phyloP scores from a whole-genome alignment of 2,888 invertebrate genomes.

The Caenorhabditis auriculariae region DNA sequence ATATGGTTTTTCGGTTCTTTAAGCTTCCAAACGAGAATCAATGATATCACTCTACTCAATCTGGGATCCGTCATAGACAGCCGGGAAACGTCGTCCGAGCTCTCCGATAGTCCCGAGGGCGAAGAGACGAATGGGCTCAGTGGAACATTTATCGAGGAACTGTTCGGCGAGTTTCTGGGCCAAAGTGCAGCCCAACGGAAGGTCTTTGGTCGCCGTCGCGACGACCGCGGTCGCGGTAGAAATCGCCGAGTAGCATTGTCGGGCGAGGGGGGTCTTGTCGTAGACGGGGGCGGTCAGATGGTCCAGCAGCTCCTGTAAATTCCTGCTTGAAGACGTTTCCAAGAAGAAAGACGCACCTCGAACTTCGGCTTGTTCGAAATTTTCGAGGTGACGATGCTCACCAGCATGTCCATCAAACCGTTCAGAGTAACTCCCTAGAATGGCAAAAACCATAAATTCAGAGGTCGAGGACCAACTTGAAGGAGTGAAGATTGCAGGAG shows the following conservation, averaged over 20 bases:
- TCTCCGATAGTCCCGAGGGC: slow-evolving; percentile 92
- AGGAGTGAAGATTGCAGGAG: slow-evolving; percentile 39
- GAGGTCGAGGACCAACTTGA: slow-evolving; percentile 6
- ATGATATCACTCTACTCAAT: slow-evolving; percentile 17
- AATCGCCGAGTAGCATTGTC: slow-evolving; percentile 84
- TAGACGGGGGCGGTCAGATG: slow-evolving; percentile 77
- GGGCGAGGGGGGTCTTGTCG: slow-evolving; percentile 48
- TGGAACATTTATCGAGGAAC: slow-evolving; percentile 7
- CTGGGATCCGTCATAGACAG: slow-evolving; percentile 16
- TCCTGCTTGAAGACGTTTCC: neutral
- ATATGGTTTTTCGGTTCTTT: too few relatives aligned
- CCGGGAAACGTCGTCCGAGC: slow-evolving; percentile 73
- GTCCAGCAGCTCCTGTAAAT: slow-evolving; percentile 78
- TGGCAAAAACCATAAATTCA: too few relatives aligned
- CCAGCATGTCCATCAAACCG: slow-evolving; percentile 89
- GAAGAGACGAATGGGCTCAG: slow-evolving; percentile 71
- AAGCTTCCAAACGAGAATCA: too few relatives aligned
- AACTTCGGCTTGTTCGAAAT: slow-evolving; percentile 71
- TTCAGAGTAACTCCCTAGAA: slow-evolving; percentile 88
- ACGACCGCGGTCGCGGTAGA: slow-evolving; percentile 94
- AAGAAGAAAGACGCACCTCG: slow-evolving; percentile 40
- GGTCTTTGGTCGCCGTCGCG: slow-evolving; percentile 67
- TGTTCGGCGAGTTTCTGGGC: slow-evolving; percentile 39
- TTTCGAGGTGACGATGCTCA: slow-evolving; percentile 78
- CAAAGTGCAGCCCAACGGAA: slow-evolving; percentile 23